Evolutionary conservation across 2,888 invertebrate species (phyloP).

Genomic region (Campoplex capitator): DNA sequence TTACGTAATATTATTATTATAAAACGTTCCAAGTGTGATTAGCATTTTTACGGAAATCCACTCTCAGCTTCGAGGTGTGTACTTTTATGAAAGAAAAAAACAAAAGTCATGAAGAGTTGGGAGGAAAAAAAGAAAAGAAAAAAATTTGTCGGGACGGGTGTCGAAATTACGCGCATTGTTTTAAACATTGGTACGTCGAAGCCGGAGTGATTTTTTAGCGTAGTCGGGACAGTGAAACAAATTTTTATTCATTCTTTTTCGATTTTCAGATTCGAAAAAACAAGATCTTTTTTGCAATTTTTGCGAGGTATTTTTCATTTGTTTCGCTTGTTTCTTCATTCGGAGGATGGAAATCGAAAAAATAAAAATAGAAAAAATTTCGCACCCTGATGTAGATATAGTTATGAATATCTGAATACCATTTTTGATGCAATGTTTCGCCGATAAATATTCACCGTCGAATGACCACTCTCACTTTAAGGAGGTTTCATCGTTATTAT

Average conservation of each 20-base stretch:
- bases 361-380: background rate
- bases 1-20: conserved; percentile 73
- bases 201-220: conserved; percentile 35
- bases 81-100: conserved; percentile 62
- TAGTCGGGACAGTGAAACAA: background rate
- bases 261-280: background rate
- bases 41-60: conserved; percentile 77
- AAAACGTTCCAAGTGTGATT: conserved; percentile 74
- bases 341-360: background rate
- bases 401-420: conserved; percentile 6
- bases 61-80: conserved; percentile 40
- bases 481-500: conserved; percentile 17
- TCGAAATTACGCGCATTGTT: conserved; percentile 13
- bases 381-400: background rate
- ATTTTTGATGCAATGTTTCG: conserved; percentile 27
- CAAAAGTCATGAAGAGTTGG: conserved; percentile 26
- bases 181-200: conserved; percentile 15
- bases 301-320: background rate
- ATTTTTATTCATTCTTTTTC: conserved; percentile 4
- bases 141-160: background rate
- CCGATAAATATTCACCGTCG: conserved; percentile 17
- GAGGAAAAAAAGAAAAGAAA: background rate
- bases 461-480: conserved; percentile 27
- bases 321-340: background rate
- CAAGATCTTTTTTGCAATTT: background rate